Percentiles rank a stretch among this genome's conserved stretches.
Evolutionary conservation across 2,888 invertebrate genomes (phyloP).

Genomic region (Norana najaformis): DNA sequence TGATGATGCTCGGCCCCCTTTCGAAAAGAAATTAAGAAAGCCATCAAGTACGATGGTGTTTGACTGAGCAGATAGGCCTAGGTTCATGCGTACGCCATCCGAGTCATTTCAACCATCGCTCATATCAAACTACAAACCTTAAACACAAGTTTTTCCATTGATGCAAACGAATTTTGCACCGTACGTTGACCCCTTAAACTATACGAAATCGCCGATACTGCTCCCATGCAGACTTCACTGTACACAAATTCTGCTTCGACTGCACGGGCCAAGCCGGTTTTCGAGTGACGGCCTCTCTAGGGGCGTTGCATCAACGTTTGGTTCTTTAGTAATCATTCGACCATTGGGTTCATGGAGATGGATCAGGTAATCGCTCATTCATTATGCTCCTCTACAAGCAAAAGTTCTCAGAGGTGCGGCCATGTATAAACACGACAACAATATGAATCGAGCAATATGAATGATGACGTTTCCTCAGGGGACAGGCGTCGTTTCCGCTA

Average conservation of each 20-base stretch:
- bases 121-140: too few species aligned
- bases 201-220: background rate
- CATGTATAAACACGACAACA: background rate
- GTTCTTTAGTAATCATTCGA: background rate
- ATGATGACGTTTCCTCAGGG: background rate
- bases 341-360: background rate
- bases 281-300: background rate
- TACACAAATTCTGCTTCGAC: background rate
- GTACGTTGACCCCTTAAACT: too few species aligned
- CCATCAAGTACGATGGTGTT: too few species aligned
- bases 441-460: background rate
- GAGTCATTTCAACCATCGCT: too few species aligned
- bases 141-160: too few species aligned
- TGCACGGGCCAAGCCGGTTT: background rate
- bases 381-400: constrained; percentile 2
- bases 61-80: too few species aligned
- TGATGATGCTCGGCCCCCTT: too few species aligned
- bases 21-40: too few species aligned
- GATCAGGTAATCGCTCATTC: background rate
- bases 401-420: background rate
- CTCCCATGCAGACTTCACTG: background rate
- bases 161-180: too few species aligned
- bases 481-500: background rate
- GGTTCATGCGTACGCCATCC: too few species aligned
- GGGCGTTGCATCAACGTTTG: background rate